A percentile compares a stretch with the other conserved stretches of the same genome.
Evolutionary conservation across 2,888 invertebrate genomes (phyloP).

Genomic region (Harpalus rufipes): DNA sequence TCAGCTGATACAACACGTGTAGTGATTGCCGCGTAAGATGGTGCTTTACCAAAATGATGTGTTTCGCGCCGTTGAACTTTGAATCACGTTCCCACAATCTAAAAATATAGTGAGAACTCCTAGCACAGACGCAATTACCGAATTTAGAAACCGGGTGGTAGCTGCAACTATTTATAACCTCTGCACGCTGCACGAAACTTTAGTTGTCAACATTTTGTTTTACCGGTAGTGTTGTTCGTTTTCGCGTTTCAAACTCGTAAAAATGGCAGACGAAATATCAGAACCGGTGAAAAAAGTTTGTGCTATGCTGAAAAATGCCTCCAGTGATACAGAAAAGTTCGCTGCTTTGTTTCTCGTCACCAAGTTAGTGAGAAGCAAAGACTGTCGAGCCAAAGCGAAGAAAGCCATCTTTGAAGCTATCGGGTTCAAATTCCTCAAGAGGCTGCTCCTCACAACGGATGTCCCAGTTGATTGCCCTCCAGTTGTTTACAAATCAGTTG

Average conservation of each 20-base stretch:
- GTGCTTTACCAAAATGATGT: conserved; percentile 34
- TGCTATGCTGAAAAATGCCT: conserved; percentile 87
- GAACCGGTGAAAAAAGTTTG: conserved; percentile 92
- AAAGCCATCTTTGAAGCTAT: conserved; percentile 92
- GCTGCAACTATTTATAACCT: conserved; percentile 76
- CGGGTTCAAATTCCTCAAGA: conserved; percentile 91
- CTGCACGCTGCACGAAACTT: conserved; percentile 70
- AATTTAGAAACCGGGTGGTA: conserved; percentile 76
- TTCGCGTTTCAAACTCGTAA: conserved; percentile 53
- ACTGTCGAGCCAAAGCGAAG: conserved; percentile 85
- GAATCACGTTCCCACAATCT: conserved; percentile 69
- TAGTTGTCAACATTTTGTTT: conserved; percentile 69
- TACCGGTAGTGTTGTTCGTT: conserved; percentile 65
- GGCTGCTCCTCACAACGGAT: conserved; percentile 86
- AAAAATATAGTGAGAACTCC: conserved; percentile 75
- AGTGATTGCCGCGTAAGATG: conserved; percentile 48
- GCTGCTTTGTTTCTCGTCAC: conserved; percentile 95
- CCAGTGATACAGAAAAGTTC: conserved; percentile 93
- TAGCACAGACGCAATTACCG: conserved; percentile 74
- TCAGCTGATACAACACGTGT: conserved; percentile 66
- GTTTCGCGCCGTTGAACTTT: conserved; percentile 61
- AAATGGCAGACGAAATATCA: conserved; percentile 80
- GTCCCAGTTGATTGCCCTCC: conserved; percentile 93
- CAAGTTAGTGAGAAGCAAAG: conserved; percentile 90
- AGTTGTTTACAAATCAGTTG: conserved; percentile 93